These are phyloP conservation scores for Dorcus parallelipipedus DNA, from an alignment of 2,888 invertebrate genomes.

Conservation along the genomic window DNA sequence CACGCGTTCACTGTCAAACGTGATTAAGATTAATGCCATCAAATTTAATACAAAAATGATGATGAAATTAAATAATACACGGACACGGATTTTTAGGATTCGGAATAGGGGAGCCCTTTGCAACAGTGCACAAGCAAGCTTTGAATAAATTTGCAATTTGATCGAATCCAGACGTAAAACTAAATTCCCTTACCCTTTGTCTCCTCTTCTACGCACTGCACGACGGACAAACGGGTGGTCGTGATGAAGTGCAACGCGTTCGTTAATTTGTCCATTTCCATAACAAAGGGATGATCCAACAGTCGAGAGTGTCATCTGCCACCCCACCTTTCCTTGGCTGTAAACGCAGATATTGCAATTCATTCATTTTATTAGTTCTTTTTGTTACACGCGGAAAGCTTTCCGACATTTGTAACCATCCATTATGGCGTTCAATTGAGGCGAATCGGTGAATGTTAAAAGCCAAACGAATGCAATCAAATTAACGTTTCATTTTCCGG, in stretches of 20 bases:
- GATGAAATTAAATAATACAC: background rate
- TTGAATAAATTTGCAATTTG: too few relatives aligned
- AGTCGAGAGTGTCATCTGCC: slow-evolving; percentile 30
- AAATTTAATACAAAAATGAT: background rate
- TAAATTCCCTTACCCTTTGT: too few relatives aligned
- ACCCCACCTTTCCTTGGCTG: background rate
- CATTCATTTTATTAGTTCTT: background rate
- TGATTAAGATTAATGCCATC: slow-evolving; percentile 39
- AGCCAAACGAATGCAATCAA: too few relatives aligned
- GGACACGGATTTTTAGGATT: background rate
- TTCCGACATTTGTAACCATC: too few relatives aligned
- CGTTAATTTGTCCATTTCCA: slow-evolving; percentile 24
- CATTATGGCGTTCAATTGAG: too few relatives aligned
- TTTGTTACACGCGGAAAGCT: background rate
- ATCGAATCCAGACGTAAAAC: too few relatives aligned
- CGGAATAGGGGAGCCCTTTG: too few relatives aligned
- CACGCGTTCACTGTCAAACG: slow-evolving; percentile 40
- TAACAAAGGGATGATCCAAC: slow-evolving; percentile 29
- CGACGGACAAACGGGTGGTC: too few relatives aligned
- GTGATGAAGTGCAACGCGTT: background rate
- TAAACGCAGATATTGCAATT: background rate
- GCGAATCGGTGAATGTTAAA: too few relatives aligned
- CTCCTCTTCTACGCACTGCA: too few relatives aligned
- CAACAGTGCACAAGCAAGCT: too few relatives aligned
- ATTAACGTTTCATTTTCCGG: too few relatives aligned